Evolutionary conservation across 2,113 vertebrate genomes (phyloP), one percentile per base, ranked within the genome.

Genomic region (Pseudopodoces humilis): DNA sequence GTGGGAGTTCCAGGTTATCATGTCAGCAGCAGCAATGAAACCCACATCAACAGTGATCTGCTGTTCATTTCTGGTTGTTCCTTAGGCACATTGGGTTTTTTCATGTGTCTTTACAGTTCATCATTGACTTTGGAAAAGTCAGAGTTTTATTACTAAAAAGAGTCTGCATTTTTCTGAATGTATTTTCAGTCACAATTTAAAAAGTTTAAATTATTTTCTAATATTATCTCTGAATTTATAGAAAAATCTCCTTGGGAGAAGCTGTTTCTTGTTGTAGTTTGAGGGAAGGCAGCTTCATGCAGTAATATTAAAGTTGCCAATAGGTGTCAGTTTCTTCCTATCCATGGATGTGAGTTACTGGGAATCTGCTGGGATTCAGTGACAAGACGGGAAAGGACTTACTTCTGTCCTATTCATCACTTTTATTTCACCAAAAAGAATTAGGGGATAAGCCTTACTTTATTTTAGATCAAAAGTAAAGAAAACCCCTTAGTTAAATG

Each of bases 291-390:
- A 53, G 39, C 62, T 41, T 71, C 75, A 11, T 90, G 91, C 86
- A 91, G 90, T 93, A 95, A 91, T 97, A 97, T 88, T 76, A 28
- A 95, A 97, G 91, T 88, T 97, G 62, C 95, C 95, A 96, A 92
- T 97, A 97, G 95, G 92, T 97, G 86, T 97, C 94, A 97, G 92
- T 92, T 97, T 98, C n/a, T 86, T 90, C 95, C 97, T 93, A 44
- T 92, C 6, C 80, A 86, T 96, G 86, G 91, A 65, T 85, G 31
- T 13, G 8, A 69, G 44, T 49, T 24, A 1, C 39, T 33, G 23
- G 47, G 86, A 64, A 30, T 53, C 63, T 41, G 25, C 67, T 41
- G 58, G 62, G 15, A 27, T 55, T 83, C 30, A 8, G 41, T 17
- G 28, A 11, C 15, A 37, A 19, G 11, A 88, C 4, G 41, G 71